Evolutionary conservation across 2,888 invertebrate species (phyloP), one percentile per base, ranked within the genome.

Genomic region (Nephrocerus scutellatus): DNA sequence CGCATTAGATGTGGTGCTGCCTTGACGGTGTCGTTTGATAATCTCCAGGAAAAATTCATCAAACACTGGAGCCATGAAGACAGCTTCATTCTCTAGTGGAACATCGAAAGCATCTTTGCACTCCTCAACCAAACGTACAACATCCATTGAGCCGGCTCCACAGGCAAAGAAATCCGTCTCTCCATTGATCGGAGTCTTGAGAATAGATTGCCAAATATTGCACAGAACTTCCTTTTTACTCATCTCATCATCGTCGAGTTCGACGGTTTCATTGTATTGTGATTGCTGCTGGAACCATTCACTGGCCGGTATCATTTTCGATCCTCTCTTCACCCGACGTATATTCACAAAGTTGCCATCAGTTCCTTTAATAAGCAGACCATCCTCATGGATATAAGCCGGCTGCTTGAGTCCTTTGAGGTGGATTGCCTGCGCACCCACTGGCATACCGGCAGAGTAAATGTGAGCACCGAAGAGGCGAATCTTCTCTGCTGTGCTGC

Each of bases 71-170:
- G 88, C 84, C 88, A 95, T 88, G 62, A 91, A 96, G 0, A 96
- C 82, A 51, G 90, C 85, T 56, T 89, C 90, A 59, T 91, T 91
- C 57, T 86, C 82, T 8, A 97, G 60, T 33, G 81, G 79, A 1
- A 92, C 68, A 46, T 77, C 77, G 7, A 84, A 75, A 22, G 81
- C 71, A 46, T 90, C 89, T 61, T 88, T 89, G 0, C 93, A 77
- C 71, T 96, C 95, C 68, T 96, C 96, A 0, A 96, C 83, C 34
- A 96, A 44, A 9, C 68, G 61, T 1, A 95, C 92, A 3, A 96
- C 93, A 64, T 97, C 96, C 91, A 97, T 96, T 6, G 95, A 95
- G 1, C 91, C 90, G n/a, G 90, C 96, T 9, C 96, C 96, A n/a
- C 79, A 79, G 2, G 78, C 79, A 67, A 97, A 96, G 71, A 97